phyloP scores from a whole-genome alignment of 2,113 vertebrate species.

The Cyprinus carpio region DNA sequence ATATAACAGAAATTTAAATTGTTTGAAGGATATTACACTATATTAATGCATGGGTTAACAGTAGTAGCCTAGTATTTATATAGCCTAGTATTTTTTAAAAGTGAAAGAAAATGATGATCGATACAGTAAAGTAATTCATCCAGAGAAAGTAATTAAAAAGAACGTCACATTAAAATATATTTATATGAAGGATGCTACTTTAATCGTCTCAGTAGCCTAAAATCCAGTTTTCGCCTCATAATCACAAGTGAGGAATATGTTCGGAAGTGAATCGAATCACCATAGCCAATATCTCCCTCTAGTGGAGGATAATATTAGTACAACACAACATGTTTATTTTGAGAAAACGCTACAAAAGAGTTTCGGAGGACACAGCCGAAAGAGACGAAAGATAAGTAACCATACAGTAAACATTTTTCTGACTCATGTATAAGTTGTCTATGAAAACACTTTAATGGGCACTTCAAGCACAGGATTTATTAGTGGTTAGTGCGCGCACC shows the following conservation, averaged over 20 bases:
- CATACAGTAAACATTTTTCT: neutral
- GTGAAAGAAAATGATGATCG: neutral
- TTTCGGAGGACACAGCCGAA: neutral
- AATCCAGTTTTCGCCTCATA: neutral
- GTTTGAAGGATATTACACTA: neutral
- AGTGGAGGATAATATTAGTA: neutral
- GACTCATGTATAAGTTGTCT: neutral
- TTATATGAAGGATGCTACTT: neutral
- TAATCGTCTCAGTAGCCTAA: neutral
- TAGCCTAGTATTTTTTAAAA: too few species aligned
- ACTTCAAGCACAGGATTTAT: neutral
- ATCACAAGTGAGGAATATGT: too few species aligned
- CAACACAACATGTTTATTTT: neutral
- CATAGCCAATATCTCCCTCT: conserved; percentile 8
- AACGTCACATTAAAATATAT: neutral
- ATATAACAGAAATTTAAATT: neutral
- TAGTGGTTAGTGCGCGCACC: neutral
- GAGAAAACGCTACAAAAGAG: neutral
- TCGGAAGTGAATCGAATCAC: neutral
- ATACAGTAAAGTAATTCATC: neutral
- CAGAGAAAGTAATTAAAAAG: neutral
- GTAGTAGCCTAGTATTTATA: too few species aligned
- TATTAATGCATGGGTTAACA: neutral
- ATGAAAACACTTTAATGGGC: neutral
- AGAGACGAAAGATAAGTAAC: neutral